Evolutionary conservation across 2,888 invertebrate genomes (phyloP).

Genomic region (Calameuta filiformis): DNA sequence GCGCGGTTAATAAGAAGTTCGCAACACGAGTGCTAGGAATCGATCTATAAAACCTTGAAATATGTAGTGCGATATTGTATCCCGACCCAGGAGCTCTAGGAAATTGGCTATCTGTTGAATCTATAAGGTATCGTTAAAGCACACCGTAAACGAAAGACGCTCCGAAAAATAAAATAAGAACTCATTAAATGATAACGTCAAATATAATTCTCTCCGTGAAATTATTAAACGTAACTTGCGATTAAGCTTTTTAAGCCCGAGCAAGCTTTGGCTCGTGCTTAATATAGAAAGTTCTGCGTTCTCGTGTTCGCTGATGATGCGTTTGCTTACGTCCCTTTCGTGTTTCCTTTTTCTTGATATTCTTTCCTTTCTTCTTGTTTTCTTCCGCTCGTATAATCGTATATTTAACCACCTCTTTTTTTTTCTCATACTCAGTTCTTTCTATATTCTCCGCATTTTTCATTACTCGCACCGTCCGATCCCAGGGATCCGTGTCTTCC

Average conservation of each 20-base stretch:
- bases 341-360: neutral
- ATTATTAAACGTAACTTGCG: neutral
- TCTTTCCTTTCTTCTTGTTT: neutral
- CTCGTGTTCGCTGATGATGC: neutral
- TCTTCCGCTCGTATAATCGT: conserved; percentile 1
- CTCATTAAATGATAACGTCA: neutral
- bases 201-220: neutral
- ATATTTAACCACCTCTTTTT: neutral
- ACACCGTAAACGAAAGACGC: neutral
- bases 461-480: neutral
- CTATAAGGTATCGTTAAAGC: neutral
- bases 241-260: neutral
- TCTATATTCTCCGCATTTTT: neutral
- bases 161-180: neutral
- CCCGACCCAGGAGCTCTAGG: neutral
- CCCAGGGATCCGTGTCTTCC: neutral
- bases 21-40: neutral
- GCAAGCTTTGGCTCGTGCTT: neutral
- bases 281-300: neutral
- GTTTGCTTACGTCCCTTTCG: neutral
- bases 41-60: neutral
- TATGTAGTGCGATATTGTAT: neutral
- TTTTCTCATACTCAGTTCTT: neutral
- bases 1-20: neutral
- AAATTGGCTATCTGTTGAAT: neutral